These are phyloP conservation scores for Donacobius atricapilla DNA, from an alignment of 2,113 vertebrate species.

Conservation along the genomic window DNA sequence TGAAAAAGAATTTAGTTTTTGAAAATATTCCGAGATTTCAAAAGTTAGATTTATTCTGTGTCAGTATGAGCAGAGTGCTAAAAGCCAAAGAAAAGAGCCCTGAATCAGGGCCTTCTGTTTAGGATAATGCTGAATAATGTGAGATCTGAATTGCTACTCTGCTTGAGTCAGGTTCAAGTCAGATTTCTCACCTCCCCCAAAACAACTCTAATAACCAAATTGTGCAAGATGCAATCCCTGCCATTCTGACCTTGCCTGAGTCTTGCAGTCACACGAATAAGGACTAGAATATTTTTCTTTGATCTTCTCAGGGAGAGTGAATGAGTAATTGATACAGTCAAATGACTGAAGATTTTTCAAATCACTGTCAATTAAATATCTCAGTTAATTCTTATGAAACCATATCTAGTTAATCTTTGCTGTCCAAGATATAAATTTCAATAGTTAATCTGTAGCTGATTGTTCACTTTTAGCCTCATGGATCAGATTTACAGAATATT, in stretches of 20 bases:
- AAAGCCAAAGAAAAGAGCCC: not conserved
- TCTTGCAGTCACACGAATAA: not conserved
- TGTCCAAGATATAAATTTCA: not conserved
- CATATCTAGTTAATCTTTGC: not conserved
- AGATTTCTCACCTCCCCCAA: not conserved
- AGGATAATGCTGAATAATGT: not conserved
- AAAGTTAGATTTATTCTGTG: not conserved
- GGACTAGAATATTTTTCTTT: not conserved
- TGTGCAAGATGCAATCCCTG: not conserved
- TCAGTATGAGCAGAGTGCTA: not conserved
- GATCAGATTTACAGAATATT: not conserved
- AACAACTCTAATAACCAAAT: not conserved
- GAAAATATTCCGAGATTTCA: not conserved
- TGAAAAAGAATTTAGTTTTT: not conserved
- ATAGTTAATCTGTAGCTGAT: not conserved
- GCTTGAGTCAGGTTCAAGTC: not conserved
- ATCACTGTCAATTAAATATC: not conserved
- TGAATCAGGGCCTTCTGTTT: not conserved
- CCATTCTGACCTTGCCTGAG: not conserved
- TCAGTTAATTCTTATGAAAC: not conserved
- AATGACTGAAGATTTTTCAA: not conserved
- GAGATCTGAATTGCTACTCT: not conserved
- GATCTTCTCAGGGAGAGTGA: not conserved
- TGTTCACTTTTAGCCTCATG: not conserved
- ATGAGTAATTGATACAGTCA: not conserved